Base-by-base conservation (phyloP, 2,888 invertebrate species). In the Platycheirus rosarum region DNA sequence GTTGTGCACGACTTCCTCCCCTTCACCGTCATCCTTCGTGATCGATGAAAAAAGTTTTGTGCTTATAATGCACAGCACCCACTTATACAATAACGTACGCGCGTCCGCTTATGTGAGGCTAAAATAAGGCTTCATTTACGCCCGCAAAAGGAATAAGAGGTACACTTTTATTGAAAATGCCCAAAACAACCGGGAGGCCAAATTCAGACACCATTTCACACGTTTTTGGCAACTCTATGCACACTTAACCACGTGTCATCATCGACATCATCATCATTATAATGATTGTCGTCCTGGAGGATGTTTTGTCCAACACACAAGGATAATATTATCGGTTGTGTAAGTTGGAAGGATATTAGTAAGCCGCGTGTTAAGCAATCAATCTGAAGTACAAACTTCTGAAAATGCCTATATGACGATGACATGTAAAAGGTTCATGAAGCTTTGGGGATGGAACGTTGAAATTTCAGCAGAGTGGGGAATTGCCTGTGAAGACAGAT, bases 211-310 rank as follows among this genome's bases (percentile, higher is more conserved):
- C 26, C n/a, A 23, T 18, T 70, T 71, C 57, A 57, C 60, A 73
- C 29, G 26, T 42, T 79, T 62, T 63, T 62, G 74, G 66, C 60
- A 63, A 63, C 9, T 71, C n/a, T 18, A 71, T 63, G 63, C 71
- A 37, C 16, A 70, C 62, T 76, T 70, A 57, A 77, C 49, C 71
- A 65, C 77, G 65, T 76, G 23, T 73, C 42, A 6, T 23, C 44
- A 18, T 48, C 49, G 14, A 6, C 13, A 26, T 26, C 37, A 37
- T 37, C 29, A 29, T 29, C 4, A 4, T 14, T 35, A 8, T 35
- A 35, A 35, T 3, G 11, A 11, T 35, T 1, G n/a, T 14, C 23
- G 8, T 26, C 3, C 23, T 1, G 23, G 2, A 8, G 26, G 13
- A 6, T 13, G 23, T 48, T 48, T 26, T 26, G 23, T 13, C 9